Evolutionary conservation across 2,113 vertebrate species (phyloP).

Genomic region (Marcusenius ussheri): DNA sequence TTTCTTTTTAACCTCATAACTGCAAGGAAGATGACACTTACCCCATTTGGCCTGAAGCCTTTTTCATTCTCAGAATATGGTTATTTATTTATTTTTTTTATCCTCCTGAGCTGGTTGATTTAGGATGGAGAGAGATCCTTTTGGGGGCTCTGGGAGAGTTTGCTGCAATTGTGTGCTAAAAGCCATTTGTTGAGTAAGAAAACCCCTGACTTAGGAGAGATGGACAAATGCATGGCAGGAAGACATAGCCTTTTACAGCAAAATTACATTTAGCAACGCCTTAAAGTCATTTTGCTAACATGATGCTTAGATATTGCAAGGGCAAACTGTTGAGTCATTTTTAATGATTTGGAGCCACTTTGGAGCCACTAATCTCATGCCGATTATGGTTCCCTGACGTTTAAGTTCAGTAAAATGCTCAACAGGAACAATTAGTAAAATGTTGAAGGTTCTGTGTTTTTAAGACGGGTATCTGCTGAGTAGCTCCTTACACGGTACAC

Average conservation of each 20-base stretch:
- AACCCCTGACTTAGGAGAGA: neutral
- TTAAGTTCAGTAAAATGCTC: neutral
- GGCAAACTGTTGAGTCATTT: neutral
- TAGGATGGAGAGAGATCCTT: conserved; percentile 40
- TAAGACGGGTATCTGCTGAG: neutral
- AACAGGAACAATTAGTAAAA: neutral
- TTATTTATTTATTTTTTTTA: conserved; percentile 12
- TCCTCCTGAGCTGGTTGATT: conserved; percentile 39
- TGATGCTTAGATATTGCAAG: neutral
- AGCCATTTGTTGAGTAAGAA: conserved; percentile 20
- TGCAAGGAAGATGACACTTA: conserved; percentile 55
- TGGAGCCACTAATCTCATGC: neutral
- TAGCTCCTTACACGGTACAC: neutral
- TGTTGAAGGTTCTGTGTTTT: neutral
- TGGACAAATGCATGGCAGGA: neutral
- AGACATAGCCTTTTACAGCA: neutral
- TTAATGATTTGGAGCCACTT: neutral
- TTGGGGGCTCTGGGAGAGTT: conserved; percentile 39
- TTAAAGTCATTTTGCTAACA: neutral
- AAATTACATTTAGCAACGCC: neutral
- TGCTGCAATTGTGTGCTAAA: conserved; percentile 13
- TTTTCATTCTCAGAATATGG: neutral
- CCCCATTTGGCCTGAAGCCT: conserved; percentile 40
- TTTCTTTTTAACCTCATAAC: conserved; percentile 43
- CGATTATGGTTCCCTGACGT: neutral